Conservation (phyloP, 2,888 invertebrate species). For the Temnothorax rugatulus region DNA sequence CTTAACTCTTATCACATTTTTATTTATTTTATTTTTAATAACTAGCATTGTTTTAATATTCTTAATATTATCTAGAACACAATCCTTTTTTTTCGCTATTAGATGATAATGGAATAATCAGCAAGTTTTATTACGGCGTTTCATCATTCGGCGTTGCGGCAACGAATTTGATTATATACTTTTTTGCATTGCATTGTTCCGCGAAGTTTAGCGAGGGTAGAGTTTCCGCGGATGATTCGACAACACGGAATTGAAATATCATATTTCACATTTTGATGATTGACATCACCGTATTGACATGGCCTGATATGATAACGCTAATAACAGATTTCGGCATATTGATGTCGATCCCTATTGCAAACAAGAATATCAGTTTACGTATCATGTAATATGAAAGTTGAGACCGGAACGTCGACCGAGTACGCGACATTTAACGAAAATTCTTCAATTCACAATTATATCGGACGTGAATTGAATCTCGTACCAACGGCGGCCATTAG, state of each 20-base stretch:
- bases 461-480: constrained; percentile 64
- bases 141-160: neutral
- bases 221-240: constrained; percentile 34
- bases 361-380: constrained; percentile 50
- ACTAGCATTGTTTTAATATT: neutral
- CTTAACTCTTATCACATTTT: neutral
- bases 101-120: neutral
- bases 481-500: constrained; percentile 32
- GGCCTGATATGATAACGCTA: constrained; percentile 29
- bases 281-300: constrained; percentile 14
- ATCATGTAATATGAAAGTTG: constrained; percentile 39
- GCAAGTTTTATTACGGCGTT: neutral
- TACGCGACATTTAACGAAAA: constrained; percentile 61
- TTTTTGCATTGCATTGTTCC: neutral
- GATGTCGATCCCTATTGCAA: constrained; percentile 16
- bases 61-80: neutral
- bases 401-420: constrained; percentile 19
- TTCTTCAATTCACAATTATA: constrained; percentile 72
- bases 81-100: neutral
- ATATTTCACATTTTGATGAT: constrained; percentile 43
- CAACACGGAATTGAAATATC: constrained; percentile 40
- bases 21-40: neutral
- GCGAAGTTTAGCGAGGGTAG: constrained; percentile 11
- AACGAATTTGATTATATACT: neutral
- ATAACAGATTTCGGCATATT: constrained; percentile 41